phyloP scores from a whole-genome alignment of 1,140 invertebrate genomes.

The Meloidogyne floridensis region DNA sequence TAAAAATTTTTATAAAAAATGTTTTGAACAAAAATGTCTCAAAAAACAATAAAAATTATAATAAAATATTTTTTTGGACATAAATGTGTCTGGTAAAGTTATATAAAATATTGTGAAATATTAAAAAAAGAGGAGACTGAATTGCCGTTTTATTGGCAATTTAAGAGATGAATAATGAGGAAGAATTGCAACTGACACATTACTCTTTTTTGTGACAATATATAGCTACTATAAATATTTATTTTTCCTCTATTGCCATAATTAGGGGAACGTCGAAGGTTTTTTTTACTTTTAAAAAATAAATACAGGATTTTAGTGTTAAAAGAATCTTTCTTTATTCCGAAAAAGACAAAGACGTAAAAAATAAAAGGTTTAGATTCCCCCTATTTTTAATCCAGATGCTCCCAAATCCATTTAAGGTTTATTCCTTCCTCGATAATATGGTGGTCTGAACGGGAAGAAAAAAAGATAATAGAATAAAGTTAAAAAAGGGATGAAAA shows the following conservation, averaged over 20 bases:
- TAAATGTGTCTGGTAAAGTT: neutral
- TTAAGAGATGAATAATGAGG: neutral
- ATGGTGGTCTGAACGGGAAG: neutral
- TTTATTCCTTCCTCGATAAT: neutral
- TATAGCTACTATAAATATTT: neutral
- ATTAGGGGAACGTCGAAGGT: too few relatives aligned
- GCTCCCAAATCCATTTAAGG: neutral
- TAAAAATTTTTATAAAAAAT: too few relatives aligned
- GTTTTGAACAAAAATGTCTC: too few relatives aligned
- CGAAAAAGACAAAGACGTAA: too few relatives aligned
- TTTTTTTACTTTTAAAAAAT: too few relatives aligned
- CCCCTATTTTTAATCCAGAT: neutral
- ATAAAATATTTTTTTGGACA: neutral
- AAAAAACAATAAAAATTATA: neutral
- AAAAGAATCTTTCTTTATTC: neutral
- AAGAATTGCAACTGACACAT: constrained; percentile 1
- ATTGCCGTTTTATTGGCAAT: neutral
- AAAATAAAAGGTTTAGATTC: too few relatives aligned
- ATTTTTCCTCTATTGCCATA: too few relatives aligned
- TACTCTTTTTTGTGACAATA: neutral
- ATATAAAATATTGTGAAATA: neutral
- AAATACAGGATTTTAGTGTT: too few relatives aligned
- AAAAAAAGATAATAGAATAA: neutral
- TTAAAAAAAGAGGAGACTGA: neutral
- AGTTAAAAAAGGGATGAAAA: neutral